A percentile compares a stretch with the other conserved stretches of the same genome.
Evolutionary conservation across 2,113 vertebrate species (phyloP).

Genomic region (Hyla sarda): DNA sequence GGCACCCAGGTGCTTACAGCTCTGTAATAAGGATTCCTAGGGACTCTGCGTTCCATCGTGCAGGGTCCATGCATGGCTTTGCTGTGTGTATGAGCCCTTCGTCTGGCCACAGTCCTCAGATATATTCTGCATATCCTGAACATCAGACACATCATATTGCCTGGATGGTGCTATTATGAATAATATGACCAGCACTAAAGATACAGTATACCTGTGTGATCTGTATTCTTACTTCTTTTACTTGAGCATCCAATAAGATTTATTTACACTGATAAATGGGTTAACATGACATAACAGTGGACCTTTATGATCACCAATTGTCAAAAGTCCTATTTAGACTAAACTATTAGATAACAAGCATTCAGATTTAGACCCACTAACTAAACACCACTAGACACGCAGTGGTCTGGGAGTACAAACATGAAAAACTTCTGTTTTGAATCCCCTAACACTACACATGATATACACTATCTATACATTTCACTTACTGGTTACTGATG

Average conservation of each 20-base stretch:
- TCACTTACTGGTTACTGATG: not conserved
- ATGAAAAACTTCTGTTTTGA: not conserved
- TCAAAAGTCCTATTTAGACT: not conserved
- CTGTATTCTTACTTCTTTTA: not conserved
- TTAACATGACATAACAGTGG: not conserved
- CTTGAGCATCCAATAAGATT: not conserved
- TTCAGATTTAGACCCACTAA: not conserved
- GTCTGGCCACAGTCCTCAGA: no score
- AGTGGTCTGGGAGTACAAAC: not conserved
- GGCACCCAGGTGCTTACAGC: no score
- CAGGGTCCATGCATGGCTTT: not conserved
- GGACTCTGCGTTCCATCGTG: not conserved
- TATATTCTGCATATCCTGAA: not conserved
- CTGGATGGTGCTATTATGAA: not conserved
- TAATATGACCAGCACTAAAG: not conserved
- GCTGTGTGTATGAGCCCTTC: not conserved
- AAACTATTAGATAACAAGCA: not conserved
- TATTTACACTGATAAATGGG: not conserved
- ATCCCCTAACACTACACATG: no score
- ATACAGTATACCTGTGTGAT: not conserved
- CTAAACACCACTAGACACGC: not conserved
- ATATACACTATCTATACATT: no score
- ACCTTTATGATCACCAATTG: not conserved
- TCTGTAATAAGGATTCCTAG: no score
- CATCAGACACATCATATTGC: not conserved